Base-by-base conservation (phyloP, 2,888 invertebrate genomes). In the Dicycla oo region DNA sequence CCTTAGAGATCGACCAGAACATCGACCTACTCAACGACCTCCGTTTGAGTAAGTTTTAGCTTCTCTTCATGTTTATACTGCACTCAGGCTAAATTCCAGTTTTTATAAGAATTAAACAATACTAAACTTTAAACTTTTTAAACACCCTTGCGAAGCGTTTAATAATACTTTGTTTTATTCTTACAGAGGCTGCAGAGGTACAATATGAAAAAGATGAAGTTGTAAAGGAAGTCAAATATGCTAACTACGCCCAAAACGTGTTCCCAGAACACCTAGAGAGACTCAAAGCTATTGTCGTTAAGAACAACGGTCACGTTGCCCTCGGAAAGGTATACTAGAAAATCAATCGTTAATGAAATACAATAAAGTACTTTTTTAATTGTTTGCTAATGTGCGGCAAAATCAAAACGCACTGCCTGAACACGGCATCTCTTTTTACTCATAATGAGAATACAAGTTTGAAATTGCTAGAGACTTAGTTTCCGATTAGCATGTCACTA, bases 21-120 rank as follows among this genome's bases (percentile, higher is more conserved):
- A 95, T 97, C 0, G 97, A 97, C 75, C 97, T 97, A 45, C 85
- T 97, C 40, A 96, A 95, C 70, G 97, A 97, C 83, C 91, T 97
- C 60, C 96, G 97, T 47, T 57, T 81, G 4, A 97, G 97, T 97
- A 88, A 96, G 96, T 53, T 34, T 23, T 26, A 53, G 51, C 23
- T 15, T 56, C 47, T 20, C 47, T 47, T 47, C 20, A 20, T 57
- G 13, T 20, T 7, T 20, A 56, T 56, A 56, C 13, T 56, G 20
- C 11, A 20, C n/a, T n/a, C 15, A 3, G 8, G 8, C 15, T 34
- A 8, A 38, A 38, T 58, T 23, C 10, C 23, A 23, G 18, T 60
- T 40, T 23, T 60, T 40, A 6, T 23, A 11, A 40, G 3, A 58
- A 40, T 40, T 23, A 6, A 11, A 40, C 3, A 11, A 23, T 30